phyloP scores from a whole-genome alignment of 2,113 vertebrate species.

The Sorex araneus region DNA sequence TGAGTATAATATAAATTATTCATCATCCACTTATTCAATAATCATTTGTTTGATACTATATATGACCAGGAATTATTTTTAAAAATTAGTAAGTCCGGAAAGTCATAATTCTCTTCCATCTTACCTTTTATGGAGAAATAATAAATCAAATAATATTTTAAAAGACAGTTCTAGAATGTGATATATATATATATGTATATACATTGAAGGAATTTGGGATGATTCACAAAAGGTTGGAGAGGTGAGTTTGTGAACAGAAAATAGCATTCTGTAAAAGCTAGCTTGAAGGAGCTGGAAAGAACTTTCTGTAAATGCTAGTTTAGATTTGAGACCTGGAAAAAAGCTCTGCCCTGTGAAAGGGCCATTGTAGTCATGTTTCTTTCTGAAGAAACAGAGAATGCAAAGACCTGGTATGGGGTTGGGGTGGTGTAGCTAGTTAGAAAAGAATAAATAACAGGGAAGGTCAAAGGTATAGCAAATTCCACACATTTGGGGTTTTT shows the following conservation, averaged over 20 bases:
- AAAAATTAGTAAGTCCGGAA: background rate
- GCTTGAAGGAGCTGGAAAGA: background rate
- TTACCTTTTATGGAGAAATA: background rate
- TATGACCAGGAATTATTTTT: background rate
- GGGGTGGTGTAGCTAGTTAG: background rate
- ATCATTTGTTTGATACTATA: background rate
- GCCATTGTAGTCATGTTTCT: background rate
- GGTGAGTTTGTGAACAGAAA: background rate
- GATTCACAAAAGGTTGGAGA: background rate
- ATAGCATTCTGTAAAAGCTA: background rate
- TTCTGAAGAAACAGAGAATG: background rate
- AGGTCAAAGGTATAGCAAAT: accelerated
- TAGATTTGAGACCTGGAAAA: background rate
- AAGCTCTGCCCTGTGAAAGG: background rate
- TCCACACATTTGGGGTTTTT: background rate
- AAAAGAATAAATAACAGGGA: background rate
- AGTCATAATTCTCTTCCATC: background rate
- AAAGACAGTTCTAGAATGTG: background rate
- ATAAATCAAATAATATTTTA: background rate
- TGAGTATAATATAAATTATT: background rate
- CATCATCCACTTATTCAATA: background rate
- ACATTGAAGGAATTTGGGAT: background rate
- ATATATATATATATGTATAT: too few relatives aligned
- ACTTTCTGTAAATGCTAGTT: background rate
- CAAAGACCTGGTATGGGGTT: background rate